phyloP scores from a whole-genome alignment of 92 coral and sea anemone genomes.

The Epizoanthus ramosus region DNA sequence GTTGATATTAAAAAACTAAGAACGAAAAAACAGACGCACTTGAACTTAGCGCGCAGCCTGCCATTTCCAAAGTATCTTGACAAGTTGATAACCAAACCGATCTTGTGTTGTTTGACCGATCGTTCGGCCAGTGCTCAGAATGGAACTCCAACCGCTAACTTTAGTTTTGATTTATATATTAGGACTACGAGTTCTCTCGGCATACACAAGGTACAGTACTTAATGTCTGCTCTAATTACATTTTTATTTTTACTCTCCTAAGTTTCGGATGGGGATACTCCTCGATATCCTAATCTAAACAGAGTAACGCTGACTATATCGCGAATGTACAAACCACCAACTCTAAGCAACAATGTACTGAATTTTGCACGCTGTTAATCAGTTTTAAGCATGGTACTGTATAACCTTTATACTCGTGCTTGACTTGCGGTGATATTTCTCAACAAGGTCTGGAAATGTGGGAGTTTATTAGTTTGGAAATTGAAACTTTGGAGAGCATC shows the following conservation, averaged over 20 bases:
- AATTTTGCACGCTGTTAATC: background rate
- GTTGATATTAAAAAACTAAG: conserved; percentile 30
- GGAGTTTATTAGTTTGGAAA: background rate
- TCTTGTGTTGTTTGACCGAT: background rate
- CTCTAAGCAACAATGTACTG: background rate
- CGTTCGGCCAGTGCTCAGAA: background rate
- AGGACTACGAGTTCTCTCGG: conserved; percentile 1
- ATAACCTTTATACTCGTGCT: background rate
- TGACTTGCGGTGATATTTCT: too few species aligned
- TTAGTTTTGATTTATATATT: conserved; percentile 14
- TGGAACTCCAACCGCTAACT: background rate
- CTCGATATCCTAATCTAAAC: too few species aligned
- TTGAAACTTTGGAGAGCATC: background rate
- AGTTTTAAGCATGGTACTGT: background rate
- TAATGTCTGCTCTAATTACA: conserved; percentile 7
- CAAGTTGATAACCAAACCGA: too few species aligned
- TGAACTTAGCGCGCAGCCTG: conserved; percentile 1
- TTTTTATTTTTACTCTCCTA: too few species aligned
- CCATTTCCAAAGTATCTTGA: background rate
- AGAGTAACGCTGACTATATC: background rate
- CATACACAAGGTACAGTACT: conserved; percentile 31
- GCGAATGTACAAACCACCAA: background rate
- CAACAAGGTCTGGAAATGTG: background rate
- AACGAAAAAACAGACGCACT: conserved; percentile 38
- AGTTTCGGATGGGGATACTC: too few species aligned